Percentiles rank a stretch among this genome's conserved stretches.
Conservation (phyloP, 2,888 invertebrate species). For the Epirrita christyi region DNA sequence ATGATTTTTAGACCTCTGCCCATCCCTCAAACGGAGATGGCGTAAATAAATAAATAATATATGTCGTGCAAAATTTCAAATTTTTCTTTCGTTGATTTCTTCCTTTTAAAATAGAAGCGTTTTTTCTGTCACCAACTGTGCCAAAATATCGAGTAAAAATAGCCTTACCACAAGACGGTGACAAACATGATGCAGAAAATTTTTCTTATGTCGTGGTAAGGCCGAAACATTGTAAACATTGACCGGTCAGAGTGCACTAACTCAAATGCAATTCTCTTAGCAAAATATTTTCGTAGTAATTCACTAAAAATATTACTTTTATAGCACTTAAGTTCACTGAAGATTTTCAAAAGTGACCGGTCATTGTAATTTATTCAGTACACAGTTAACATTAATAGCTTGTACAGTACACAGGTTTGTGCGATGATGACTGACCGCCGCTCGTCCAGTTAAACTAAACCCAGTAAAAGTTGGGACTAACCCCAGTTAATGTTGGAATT, state of each 20-base stretch:
- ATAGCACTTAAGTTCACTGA: slow-evolving; percentile 25
- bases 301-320: slow-evolving; percentile 24
- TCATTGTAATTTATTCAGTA: slow-evolving; percentile 19
- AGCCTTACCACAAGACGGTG: slow-evolving; percentile 16
- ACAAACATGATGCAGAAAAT: not conserved
- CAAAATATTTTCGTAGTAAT: not conserved
- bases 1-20: no score
- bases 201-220: not conserved
- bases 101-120: slow-evolving; percentile 4
- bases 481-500: not conserved
- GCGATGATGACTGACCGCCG: slow-evolving; percentile 31
- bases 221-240: slow-evolving; percentile 17
- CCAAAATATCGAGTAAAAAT: slow-evolving; percentile 55
- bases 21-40: no score
- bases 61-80: no score
- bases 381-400: slow-evolving; percentile 47
- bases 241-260: slow-evolving; percentile 32
- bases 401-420: slow-evolving; percentile 46
- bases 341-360: slow-evolving; percentile 27
- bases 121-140: slow-evolving; percentile 64
- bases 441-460: slow-evolving; percentile 1
- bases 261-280: slow-evolving; percentile 1
- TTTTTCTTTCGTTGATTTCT: slow-evolving; percentile 1
- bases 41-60: no score
- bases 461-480: not conserved